These are phyloP conservation scores for Nestor notabilis DNA, from an alignment of 2,113 vertebrate species.

Conservation along the genomic window DNA sequence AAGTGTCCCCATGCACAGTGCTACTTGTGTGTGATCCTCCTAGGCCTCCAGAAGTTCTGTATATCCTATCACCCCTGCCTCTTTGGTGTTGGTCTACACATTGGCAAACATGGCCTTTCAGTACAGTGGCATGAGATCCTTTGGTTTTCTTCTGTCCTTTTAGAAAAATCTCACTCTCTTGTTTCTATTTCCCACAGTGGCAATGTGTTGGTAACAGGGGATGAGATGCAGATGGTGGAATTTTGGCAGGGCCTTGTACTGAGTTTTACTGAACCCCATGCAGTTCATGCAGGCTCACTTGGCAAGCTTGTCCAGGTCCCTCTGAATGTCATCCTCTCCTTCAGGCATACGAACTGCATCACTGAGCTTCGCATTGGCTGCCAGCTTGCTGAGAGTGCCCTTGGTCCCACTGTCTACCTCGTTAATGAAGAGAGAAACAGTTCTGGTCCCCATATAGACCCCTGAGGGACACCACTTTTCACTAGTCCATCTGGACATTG, in stretches of 20 bases:
- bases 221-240: not conserved
- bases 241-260: not conserved
- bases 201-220: not conserved
- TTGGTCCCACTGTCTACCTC: not conserved
- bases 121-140: accelerated
- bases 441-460: not conserved
- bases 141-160: not conserved
- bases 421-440: not conserved
- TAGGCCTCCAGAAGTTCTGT: not conserved
- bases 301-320: not conserved
- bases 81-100: not conserved
- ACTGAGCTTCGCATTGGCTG: not conserved
- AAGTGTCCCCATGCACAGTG: not conserved
- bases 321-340: not conserved
- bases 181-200: not conserved
- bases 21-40: not conserved
- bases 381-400: not conserved
- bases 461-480: not conserved
- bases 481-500: not conserved
- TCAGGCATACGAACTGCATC: accelerated
- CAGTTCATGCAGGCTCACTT: not conserved
- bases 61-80: not conserved
- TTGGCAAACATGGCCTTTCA: not conserved
- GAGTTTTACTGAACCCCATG: not conserved
- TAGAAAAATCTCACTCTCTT: not conserved